Evolutionary conservation across 2,888 invertebrate genomes (phyloP), one percentile per base, ranked within the genome.

Genomic region (Ephialtes manifestator): DNA sequence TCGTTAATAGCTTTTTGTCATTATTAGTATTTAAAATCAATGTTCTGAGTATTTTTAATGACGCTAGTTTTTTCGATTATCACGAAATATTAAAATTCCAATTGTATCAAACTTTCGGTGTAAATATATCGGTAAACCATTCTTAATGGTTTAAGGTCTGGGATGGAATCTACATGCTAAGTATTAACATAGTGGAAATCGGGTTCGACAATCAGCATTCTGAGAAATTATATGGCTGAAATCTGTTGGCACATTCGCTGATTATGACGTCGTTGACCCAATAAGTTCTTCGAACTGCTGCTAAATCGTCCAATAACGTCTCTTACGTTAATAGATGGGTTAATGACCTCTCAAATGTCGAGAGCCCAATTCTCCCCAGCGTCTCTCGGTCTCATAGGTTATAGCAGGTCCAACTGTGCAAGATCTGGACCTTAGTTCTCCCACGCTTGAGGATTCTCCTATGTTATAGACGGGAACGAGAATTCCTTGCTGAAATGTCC

Each of bases 221-320:
- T 0, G 15, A 24, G 35, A 58, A 72, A 72, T 24, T 20, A 4
- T 13, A 24, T 7, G 58, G 55, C n/a, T 35, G 58, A 18, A 58
- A 72, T 72, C 10, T 24, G 58, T 3, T 10, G 20, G 18, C 39
- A 55, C 7, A 35, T 55, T 35, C n/a, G n/a, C 15, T 15, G 51
- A 76, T 13, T 35, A 53, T 76, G 51, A 65, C 76, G 65, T 65
- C 63, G 53, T 76, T 65, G 4, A 24, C 31, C 65, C 35, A 35
- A 35, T 76, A 10, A 53, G 53, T 53, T 35, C 35, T 39, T 51
- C 35, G 65, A 53, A 53, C 20, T n/a, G 51, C 53, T 39, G 53
- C 20, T 65, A 39, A 65, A 65, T 65, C 76, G 76, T 51, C 53
- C 51, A 65, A 65, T 75, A 75, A 75, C 75, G 63, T 51, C 39